Percentiles rank a stretch among this genome's conserved stretches.
These are phyloP conservation scores for Adelphocoris suturalis DNA, from an alignment of 2,888 invertebrate genomes.

Conservation along the genomic window DNA sequence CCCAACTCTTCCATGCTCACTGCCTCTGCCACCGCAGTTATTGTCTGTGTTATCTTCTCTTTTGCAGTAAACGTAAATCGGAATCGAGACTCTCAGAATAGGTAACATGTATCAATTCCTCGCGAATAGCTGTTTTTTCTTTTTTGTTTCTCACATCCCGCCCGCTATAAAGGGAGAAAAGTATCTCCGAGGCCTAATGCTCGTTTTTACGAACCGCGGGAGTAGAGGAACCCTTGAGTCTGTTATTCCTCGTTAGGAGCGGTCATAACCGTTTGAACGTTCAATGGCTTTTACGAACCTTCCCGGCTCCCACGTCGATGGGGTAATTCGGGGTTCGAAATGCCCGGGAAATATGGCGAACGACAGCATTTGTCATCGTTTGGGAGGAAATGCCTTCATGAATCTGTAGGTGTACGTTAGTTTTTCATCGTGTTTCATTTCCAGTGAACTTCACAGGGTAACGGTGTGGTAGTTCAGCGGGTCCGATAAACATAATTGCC, in stretches of 20 bases:
- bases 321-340: conserved; percentile 17
- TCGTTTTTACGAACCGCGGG: conserved; percentile 3
- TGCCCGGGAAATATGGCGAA: not conserved
- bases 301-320: not conserved
- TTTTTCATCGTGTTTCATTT: too few relatives aligned
- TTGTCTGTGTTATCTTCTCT: too few relatives aligned
- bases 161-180: not conserved
- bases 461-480: too few relatives aligned
- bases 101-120: too few relatives aligned
- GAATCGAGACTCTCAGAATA: too few relatives aligned
- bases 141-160: not conserved
- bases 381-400: not conserved
- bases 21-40: too few relatives aligned
- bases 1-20: too few relatives aligned
- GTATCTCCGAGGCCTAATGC: conserved; percentile 1
- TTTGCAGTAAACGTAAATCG: too few relatives aligned
- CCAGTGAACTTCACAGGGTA: too few relatives aligned
- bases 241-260: conserved; percentile 16
- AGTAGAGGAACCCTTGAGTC: not conserved
- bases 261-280: conserved; percentile 16
- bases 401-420: not conserved
- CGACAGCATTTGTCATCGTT: not conserved
- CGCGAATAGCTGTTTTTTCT: too few relatives aligned
- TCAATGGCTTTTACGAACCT: conserved; percentile 11
- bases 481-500: too few relatives aligned